A percentile compares a stretch with the other conserved stretches of the same genome.
phyloP scores from a whole-genome alignment of 1,140 invertebrate genomes.

The Nylanderia fulva region DNA sequence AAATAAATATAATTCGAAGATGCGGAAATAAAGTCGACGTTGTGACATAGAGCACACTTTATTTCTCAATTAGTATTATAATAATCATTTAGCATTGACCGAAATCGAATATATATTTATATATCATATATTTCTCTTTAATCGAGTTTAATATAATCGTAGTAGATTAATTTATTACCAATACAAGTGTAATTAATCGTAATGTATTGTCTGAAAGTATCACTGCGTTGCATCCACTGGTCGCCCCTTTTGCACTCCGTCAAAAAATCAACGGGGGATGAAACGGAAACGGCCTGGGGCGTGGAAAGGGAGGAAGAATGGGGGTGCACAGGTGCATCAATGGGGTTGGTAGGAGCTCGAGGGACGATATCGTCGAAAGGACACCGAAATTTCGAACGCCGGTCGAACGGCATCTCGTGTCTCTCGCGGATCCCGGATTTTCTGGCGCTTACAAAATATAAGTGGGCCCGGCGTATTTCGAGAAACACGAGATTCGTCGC shows the following conservation, averaged over 20 bases:
- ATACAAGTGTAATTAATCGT: conserved; percentile 85
- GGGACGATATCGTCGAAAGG: neutral
- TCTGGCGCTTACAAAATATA: conserved; percentile 76
- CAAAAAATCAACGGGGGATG: conserved; percentile 37
- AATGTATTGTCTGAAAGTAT: conserved; percentile 85
- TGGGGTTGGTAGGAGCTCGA: neutral
- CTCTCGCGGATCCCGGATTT: conserved; percentile 51
- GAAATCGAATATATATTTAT: conserved; percentile 78
- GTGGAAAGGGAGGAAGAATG: neutral
- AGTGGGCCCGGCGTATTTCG: conserved; percentile 57
- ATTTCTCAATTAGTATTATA: conserved; percentile 84
- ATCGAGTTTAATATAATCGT: conserved; percentile 83
- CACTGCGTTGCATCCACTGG: conserved; percentile 83
- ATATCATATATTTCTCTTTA: conserved; percentile 80
- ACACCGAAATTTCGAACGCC: neutral
- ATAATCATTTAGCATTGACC: conserved; percentile 85
- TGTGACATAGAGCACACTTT: conserved; percentile 85
- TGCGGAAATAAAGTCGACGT: conserved; percentile 42
- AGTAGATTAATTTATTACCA: conserved; percentile 83
- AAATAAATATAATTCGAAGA: neutral
- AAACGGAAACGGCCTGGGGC: conserved; percentile 28
- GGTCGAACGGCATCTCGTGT: conserved; percentile 8
- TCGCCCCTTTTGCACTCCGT: conserved; percentile 66
- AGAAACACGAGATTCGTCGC: conserved; percentile 39
- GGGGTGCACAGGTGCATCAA: neutral